Evolutionary conservation across 2,113 vertebrate genomes (phyloP).

Genomic region (Amphiprion percula): DNA sequence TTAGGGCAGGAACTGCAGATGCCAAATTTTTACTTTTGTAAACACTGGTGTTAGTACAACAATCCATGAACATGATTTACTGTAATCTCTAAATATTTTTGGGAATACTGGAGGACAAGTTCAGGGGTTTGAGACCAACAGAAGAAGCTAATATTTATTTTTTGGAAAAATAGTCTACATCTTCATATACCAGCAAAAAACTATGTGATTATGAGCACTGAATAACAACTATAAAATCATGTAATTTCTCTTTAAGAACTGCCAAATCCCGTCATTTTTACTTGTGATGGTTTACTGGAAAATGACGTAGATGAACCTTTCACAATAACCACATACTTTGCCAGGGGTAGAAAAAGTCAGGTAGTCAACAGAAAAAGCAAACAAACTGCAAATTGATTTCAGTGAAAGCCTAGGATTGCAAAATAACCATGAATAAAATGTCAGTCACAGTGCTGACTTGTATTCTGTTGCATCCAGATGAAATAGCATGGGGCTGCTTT

Average conservation of each 20-base stretch:
- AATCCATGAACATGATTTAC: too few species aligned
- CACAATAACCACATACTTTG: neutral
- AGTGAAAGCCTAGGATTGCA: constrained; percentile 28
- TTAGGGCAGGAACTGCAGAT: neutral
- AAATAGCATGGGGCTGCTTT: constrained; percentile 7
- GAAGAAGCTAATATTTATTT: too few species aligned
- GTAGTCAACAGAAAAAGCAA: neutral
- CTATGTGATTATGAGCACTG: too few species aligned
- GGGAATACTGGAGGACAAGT: too few species aligned
- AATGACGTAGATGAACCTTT: neutral
- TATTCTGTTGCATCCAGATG: constrained; percentile 26
- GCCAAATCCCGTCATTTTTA: too few species aligned
- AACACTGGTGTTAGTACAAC: too few species aligned
- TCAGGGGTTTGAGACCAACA: too few species aligned
- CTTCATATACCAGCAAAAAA: too few species aligned
- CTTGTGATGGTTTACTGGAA: neutral
- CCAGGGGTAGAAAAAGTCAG: constrained; percentile 1
- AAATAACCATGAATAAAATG: constrained; percentile 44
- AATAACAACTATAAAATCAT: too few species aligned
- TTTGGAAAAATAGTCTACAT: too few species aligned
- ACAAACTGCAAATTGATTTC: neutral
- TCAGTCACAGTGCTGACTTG: constrained; percentile 31
- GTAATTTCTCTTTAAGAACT: too few species aligned
- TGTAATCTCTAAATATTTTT: too few species aligned
- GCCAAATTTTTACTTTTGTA: neutral